Conservation (phyloP, 2,888 invertebrate species). For the Mellilla xanthometata region DNA sequence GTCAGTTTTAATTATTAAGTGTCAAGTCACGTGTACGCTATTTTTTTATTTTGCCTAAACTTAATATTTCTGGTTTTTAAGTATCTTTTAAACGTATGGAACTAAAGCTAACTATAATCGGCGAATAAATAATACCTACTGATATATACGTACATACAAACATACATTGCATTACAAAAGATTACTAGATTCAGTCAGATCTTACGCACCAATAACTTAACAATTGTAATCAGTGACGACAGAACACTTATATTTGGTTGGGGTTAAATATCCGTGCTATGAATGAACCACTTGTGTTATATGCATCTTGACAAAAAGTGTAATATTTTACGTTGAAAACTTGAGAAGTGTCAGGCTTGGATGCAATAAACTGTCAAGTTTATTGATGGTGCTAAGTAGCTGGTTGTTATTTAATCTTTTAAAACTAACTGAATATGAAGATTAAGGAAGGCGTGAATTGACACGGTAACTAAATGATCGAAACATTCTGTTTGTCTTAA, state of each 20-base stretch:
- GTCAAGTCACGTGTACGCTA: no score
- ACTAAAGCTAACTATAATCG: no score
- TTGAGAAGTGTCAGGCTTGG: conserved; percentile 56
- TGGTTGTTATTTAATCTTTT: conserved; percentile 33
- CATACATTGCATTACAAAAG: no score
- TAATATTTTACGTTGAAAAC: conserved; percentile 65
- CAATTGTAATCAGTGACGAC: conserved; percentile 42
- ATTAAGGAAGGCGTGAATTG: conserved; percentile 30
- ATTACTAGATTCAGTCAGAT: no score
- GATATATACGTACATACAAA: no score
- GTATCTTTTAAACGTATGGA: no score
- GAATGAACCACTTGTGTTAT: conserved; percentile 63
- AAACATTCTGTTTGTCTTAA: neutral
- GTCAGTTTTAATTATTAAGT: no score
- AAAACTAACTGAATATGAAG: conserved; percentile 37
- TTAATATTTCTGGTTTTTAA: no score
- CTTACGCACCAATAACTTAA: conserved; percentile 1
- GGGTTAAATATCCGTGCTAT: conserved; percentile 40
- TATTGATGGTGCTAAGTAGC: conserved; percentile 67
- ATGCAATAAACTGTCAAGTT: conserved; percentile 71
- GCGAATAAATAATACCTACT: no score
- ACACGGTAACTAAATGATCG: conserved; percentile 9
- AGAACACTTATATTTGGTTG: conserved; percentile 42
- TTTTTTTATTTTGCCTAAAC: no score
- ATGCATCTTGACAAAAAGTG: conserved; percentile 57